Percentiles rank a stretch among this genome's conserved stretches.
phyloP scores from a whole-genome alignment of 2,797 vertebrate genomes.

The Coregonus suidteri region DNA sequence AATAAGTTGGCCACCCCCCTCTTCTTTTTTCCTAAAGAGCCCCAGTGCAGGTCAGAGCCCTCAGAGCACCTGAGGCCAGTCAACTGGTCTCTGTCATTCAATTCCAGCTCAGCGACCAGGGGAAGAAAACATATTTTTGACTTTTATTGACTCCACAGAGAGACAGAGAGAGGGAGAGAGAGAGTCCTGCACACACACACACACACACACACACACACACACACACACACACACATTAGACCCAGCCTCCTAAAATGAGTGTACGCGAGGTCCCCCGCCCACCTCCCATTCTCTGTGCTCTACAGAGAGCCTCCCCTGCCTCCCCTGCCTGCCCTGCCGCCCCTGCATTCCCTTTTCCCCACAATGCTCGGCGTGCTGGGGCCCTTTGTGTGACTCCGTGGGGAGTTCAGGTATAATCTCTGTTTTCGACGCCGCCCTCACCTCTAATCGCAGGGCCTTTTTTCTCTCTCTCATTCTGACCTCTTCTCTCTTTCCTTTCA shows the following conservation, averaged over 20 bases:
- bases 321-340: no score
- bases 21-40: neutral
- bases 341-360: slow-evolving; percentile 66
- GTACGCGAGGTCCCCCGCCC: slow-evolving; percentile 65
- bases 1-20: neutral
- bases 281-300: slow-evolving; percentile 77
- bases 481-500: slow-evolving; percentile 48
- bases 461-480: slow-evolving; percentile 27
- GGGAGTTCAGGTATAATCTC: slow-evolving; percentile 63
- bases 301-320: slow-evolving; percentile 56
- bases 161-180: slow-evolving; percentile 45
- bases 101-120: slow-evolving; percentile 64
- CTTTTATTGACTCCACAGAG: slow-evolving; percentile 67
- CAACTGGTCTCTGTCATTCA: slow-evolving; percentile 63
- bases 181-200: slow-evolving; percentile 63
- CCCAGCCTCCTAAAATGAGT: slow-evolving; percentile 77
- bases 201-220: slow-evolving; percentile 28
- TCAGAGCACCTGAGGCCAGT: slow-evolving; percentile 10
- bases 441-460: slow-evolving; percentile 49
- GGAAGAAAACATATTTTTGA: slow-evolving; percentile 69
- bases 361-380: slow-evolving; percentile 39
- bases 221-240: neutral
- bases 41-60: neutral
- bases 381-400: slow-evolving; percentile 35
- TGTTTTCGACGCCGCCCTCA: slow-evolving; percentile 47